phyloP scores from a whole-genome alignment of 2,113 vertebrate species.

The Verasper variegatus region DNA sequence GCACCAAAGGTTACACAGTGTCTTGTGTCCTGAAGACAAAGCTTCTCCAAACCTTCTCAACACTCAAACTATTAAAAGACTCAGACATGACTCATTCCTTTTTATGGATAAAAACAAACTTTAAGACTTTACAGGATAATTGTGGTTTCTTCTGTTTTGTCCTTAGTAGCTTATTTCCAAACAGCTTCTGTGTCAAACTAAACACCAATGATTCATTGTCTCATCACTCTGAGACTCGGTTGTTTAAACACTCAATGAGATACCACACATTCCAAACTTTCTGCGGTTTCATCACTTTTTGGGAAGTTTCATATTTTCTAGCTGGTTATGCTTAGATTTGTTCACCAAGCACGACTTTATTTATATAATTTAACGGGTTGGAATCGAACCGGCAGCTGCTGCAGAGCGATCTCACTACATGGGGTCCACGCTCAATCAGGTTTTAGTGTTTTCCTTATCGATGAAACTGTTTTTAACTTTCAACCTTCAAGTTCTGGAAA shows the following conservation, averaged over 20 bases:
- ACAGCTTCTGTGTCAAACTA: conserved; percentile 6
- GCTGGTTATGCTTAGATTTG: too few species aligned
- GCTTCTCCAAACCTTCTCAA: background rate
- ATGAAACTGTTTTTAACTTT: too few species aligned
- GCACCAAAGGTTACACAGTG: background rate
- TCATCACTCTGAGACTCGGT: background rate
- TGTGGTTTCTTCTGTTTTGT: conserved; percentile 11
- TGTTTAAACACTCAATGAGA: background rate
- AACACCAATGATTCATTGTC: background rate
- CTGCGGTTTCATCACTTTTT: too few species aligned
- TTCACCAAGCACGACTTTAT: too few species aligned
- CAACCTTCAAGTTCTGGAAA: too few species aligned
- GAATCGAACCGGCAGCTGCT: too few species aligned
- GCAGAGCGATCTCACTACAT: too few species aligned
- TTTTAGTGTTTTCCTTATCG: too few species aligned
- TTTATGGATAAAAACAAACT: conserved; percentile 9
- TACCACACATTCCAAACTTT: too few species aligned
- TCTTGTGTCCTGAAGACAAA: conserved; percentile 1
- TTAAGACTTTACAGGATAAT: background rate
- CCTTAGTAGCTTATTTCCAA: conserved; percentile 13
- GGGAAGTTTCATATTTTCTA: too few species aligned
- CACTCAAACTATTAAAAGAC: conserved; percentile 10
- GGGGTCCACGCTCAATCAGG: too few species aligned
- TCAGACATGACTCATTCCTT: conserved; percentile 31
- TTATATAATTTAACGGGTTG: too few species aligned